Conservation (phyloP, 2,888 invertebrate species). For the Pristionchus arcanus region DNA sequence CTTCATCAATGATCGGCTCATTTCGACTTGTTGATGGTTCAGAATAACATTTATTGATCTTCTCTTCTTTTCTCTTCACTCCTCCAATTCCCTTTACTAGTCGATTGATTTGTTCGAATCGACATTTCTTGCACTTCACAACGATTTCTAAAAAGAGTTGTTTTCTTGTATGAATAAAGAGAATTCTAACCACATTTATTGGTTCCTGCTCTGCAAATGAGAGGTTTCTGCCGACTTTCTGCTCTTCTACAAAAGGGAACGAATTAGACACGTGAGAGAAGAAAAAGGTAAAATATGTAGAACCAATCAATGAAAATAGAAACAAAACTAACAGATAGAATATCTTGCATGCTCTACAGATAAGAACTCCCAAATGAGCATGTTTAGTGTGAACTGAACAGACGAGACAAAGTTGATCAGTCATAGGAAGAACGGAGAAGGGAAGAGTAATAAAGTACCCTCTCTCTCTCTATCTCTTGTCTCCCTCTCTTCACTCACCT, state of each 20-base stretch:
- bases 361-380: not conserved
- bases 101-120: not conserved
- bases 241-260: not conserved
- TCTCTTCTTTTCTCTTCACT: not conserved
- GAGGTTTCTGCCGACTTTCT: not conserved
- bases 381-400: not conserved
- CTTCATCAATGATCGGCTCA: too few species aligned
- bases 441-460: not conserved
- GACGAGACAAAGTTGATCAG: constrained; percentile 12
- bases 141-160: not conserved
- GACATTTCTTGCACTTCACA: not conserved
- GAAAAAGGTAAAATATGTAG: too few species aligned
- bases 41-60: too few species aligned
- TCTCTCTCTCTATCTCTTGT: not conserved
- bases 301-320: not conserved
- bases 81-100: not conserved
- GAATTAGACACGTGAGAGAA: too few species aligned
- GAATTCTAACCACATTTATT: not conserved
- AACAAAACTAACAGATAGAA: not conserved
- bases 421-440: not conserved
- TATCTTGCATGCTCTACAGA: not conserved
- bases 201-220: not conserved
- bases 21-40: too few species aligned
- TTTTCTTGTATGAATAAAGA: too few species aligned
- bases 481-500: constrained; percentile 52